Conservation (phyloP, 2,888 invertebrate genomes). For the Ormia ochracea region DNA sequence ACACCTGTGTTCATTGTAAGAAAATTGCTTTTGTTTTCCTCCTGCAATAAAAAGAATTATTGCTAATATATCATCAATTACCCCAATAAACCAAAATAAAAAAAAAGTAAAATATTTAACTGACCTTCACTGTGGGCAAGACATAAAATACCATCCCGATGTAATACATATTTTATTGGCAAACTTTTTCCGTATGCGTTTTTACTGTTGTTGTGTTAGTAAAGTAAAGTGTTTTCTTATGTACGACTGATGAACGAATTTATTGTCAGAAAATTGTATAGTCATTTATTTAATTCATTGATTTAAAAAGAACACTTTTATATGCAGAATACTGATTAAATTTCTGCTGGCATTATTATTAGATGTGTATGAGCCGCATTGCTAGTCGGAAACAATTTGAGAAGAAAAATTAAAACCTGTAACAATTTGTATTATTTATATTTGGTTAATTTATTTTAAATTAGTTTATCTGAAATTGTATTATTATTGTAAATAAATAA, state of each 20-base stretch:
- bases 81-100: conserved; percentile 22
- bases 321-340: background rate
- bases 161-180: background rate
- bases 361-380: too few relatives aligned
- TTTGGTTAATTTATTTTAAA: too few relatives aligned
- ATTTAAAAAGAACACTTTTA: background rate
- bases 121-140: conserved; percentile 30
- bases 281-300: background rate
- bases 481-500: too few relatives aligned
- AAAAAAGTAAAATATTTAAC: background rate
- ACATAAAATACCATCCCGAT: conserved; percentile 3
- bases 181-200: background rate
- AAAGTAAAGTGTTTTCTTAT: background rate
- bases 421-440: too few relatives aligned
- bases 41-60: conserved; percentile 18
- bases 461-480: too few relatives aligned
- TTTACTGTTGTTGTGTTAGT: background rate
- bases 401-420: too few relatives aligned
- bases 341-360: too few relatives aligned
- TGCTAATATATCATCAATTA: conserved; percentile 57
- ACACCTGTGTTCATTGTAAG: conserved; percentile 49
- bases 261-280: background rate
- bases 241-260: background rate
- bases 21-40: conserved; percentile 9
- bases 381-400: too few relatives aligned